These are phyloP conservation scores for Cassiopea andromeda DNA, from an alignment of 30 jellyfish, hydroid and myxozoan species.

Conservation along the genomic window DNA sequence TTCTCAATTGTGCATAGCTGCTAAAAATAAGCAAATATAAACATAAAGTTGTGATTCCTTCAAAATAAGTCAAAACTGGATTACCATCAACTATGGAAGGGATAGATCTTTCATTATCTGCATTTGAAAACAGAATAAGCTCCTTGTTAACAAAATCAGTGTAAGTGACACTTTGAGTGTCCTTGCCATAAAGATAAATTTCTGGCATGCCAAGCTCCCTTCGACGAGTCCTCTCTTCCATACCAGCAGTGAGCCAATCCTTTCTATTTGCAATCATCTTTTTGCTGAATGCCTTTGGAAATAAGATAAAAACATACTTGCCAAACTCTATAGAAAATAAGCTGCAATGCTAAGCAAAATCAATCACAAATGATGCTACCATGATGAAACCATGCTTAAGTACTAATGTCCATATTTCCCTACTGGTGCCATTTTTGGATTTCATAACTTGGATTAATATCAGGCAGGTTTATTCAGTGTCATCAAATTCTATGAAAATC, in stretches of 20 bases:
- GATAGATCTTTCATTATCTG: constrained; percentile 95
- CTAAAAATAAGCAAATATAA: no score
- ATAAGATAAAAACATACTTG: not conserved
- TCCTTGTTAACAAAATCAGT: constrained; percentile 96
- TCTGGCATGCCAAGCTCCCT: constrained; percentile 97
- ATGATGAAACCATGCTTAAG: no score
- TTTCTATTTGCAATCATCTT: constrained; percentile 79
- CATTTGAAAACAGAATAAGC: constrained; percentile 90
- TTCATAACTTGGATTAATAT: no score
- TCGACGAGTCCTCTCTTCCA: constrained; percentile 89
- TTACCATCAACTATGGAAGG: constrained; percentile 98
- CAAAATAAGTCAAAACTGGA: not conserved
- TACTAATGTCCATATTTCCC: no score
- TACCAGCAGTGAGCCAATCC: constrained; percentile 90
- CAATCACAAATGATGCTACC: no score
- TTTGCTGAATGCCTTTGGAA: constrained; percentile 93
- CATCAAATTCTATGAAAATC: no score
- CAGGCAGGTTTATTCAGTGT: no score
- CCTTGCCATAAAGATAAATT: constrained; percentile 87
- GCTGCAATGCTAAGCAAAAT: no score
- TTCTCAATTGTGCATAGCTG: no score
- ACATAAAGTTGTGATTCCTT: no score
- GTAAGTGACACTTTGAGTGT: constrained; percentile 80
- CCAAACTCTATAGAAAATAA: no score
- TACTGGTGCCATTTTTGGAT: no score